A percentile compares a stretch with the other conserved stretches of the same genome.
These are phyloP conservation scores for Misgurnus anguillicaudatus DNA, from an alignment of 2,113 vertebrate genomes.

Conservation along the genomic window DNA sequence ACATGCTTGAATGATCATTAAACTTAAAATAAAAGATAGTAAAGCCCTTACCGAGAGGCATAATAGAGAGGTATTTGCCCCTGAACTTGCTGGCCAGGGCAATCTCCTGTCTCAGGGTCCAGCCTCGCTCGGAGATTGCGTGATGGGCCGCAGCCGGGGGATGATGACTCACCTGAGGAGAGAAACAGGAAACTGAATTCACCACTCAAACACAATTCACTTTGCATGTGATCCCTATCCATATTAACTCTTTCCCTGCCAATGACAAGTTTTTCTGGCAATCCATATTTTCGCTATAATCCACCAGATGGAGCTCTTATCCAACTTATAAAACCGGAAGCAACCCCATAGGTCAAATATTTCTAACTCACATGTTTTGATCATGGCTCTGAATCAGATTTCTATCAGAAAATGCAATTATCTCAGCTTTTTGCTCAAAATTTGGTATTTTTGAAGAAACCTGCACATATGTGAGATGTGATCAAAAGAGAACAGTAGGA, in stretches of 20 bases:
- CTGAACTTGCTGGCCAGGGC: slow-evolving; percentile 97
- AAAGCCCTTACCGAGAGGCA: slow-evolving; percentile 87
- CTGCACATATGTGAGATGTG: too few relatives aligned
- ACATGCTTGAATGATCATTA: neutral
- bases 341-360: too few relatives aligned
- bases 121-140: slow-evolving; percentile 87
- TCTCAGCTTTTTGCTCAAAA: too few relatives aligned
- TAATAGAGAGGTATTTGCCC: slow-evolving; percentile 98
- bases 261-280: too few relatives aligned
- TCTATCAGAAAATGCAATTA: too few relatives aligned
- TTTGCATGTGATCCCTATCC: slow-evolving; percentile 51
- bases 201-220: slow-evolving; percentile 48
- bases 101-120: slow-evolving; percentile 93
- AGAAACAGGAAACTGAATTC: neutral
- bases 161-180: slow-evolving; percentile 89
- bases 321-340: too few relatives aligned
- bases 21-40: neutral
- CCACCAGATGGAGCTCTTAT: too few relatives aligned
- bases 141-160: slow-evolving; percentile 94
- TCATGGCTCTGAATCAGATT: too few relatives aligned
- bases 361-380: too few relatives aligned
- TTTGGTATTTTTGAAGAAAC: too few relatives aligned
- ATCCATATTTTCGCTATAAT: too few relatives aligned
- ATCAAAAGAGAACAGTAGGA: too few relatives aligned
- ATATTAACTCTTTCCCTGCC: slow-evolving; percentile 53